phyloP scores from a whole-genome alignment of 2,797 vertebrate species.

The Centropyge bicolor region DNA sequence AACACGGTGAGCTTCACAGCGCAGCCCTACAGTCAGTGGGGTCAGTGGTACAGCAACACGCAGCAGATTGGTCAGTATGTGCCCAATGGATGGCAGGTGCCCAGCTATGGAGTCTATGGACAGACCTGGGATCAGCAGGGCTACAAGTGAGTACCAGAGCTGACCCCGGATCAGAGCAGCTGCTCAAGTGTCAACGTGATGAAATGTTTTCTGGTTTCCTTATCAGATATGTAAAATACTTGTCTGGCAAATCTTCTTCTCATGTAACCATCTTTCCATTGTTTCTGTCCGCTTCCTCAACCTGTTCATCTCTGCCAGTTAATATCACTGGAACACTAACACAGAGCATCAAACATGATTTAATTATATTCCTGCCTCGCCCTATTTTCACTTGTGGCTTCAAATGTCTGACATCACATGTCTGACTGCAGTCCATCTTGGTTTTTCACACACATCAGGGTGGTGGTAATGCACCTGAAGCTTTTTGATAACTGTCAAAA shows the following conservation, averaged over 20 bases:
- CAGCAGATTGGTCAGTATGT: conserved; percentile 96
- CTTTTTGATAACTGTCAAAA: no score
- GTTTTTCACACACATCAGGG: no score
- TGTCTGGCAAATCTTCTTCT: not conserved
- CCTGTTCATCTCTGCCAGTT: not conserved
- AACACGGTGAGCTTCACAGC: conserved; percentile 94
- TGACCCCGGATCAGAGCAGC: not conserved
- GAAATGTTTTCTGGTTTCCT: not conserved
- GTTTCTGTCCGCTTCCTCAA: not conserved
- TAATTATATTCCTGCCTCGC: not conserved
- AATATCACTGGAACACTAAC: not conserved
- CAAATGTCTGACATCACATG: no score
- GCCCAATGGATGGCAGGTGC: conserved; percentile 96
- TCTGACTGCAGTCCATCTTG: no score
- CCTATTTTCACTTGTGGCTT: no score
- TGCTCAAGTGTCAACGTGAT: not conserved
- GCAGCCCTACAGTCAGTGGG: conserved; percentile 94
- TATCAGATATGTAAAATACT: not conserved
- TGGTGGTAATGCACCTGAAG: no score
- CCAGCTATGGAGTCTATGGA: conserved; percentile 93
- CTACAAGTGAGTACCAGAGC: conserved; percentile 90
- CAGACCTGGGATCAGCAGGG: conserved; percentile 98
- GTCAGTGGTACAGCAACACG: conserved; percentile 95
- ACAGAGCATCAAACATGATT: not conserved
- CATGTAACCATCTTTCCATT: not conserved